These are phyloP conservation scores for Pempheris klunzingeri DNA, from an alignment of 2,797 vertebrate species.

Conservation along the genomic window DNA sequence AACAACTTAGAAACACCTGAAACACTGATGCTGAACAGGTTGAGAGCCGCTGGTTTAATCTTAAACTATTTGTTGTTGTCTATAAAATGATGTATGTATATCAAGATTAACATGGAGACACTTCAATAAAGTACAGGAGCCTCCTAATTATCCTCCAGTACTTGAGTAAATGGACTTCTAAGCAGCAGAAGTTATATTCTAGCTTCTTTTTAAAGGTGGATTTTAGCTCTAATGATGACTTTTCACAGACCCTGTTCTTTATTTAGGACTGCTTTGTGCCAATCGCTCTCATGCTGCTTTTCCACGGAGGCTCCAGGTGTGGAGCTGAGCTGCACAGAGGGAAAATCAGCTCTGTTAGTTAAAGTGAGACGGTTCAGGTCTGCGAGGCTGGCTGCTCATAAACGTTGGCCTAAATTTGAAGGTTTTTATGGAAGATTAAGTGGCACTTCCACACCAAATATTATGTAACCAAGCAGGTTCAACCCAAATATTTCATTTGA, in stretches of 20 bases:
- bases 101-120: too few species aligned
- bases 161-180: too few species aligned
- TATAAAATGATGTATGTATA: too few species aligned
- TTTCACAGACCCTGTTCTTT: neutral
- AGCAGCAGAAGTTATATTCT: too few species aligned
- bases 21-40: too few species aligned
- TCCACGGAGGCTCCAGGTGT: constrained; percentile 37
- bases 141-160: too few species aligned
- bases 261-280: constrained; percentile 39
- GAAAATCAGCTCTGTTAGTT: constrained; percentile 32
- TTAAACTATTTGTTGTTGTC: too few species aligned
- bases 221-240: constrained; percentile 16
- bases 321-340: constrained; percentile 6
- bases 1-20: too few species aligned
- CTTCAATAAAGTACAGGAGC: too few species aligned
- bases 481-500: constrained; percentile 27
- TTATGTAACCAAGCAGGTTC: neutral
- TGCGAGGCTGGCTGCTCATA: constrained; percentile 20
- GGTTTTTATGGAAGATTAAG: constrained; percentile 20
- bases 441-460: constrained; percentile 1
- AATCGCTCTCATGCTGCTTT: neutral
- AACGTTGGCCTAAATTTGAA: constrained; percentile 29
- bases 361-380: neutral
- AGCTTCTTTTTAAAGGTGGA: neutral
- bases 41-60: too few species aligned